Conservation (phyloP, 2,797 vertebrate genomes). For the Iguana delicatissima region DNA sequence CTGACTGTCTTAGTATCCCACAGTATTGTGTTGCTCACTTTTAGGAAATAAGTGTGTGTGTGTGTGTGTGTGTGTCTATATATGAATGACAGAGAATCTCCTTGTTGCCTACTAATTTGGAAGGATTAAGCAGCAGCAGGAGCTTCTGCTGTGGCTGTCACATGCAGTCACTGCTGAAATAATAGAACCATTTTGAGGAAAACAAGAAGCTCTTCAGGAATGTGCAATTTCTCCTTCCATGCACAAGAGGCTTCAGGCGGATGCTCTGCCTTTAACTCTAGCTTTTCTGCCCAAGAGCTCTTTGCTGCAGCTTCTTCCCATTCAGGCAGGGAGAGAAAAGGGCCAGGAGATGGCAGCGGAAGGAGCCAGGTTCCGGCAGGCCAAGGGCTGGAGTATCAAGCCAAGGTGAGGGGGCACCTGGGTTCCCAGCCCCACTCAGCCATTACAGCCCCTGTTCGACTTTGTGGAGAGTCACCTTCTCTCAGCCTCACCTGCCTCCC, state of each 20-base stretch:
- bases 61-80: no score
- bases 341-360: no score
- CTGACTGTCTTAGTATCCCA: slow-evolving; percentile 44
- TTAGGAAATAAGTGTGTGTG: slow-evolving; percentile 30
- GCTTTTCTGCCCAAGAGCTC: no score
- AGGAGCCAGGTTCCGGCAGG: no score
- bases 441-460: not conserved
- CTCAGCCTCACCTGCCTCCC: no score
- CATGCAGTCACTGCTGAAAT: slow-evolving; percentile 54
- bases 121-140: slow-evolving; percentile 23
- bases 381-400: no score
- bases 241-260: not conserved
- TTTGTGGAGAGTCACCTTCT: no score
- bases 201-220: not conserved
- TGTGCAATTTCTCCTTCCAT: not conserved
- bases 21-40: slow-evolving; percentile 47
- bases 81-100: no score
- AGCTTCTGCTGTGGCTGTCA: slow-evolving; percentile 28
- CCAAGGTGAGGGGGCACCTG: not conserved
- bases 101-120: slow-evolving; percentile 35
- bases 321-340: no score
- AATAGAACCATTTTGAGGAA: slow-evolving; percentile 32
- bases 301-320: no score
- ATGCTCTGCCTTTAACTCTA: no score
- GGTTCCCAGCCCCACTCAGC: no score